phyloP scores from a whole-genome alignment of 2,797 vertebrate genomes.

The Arctocebus calabarensis region DNA sequence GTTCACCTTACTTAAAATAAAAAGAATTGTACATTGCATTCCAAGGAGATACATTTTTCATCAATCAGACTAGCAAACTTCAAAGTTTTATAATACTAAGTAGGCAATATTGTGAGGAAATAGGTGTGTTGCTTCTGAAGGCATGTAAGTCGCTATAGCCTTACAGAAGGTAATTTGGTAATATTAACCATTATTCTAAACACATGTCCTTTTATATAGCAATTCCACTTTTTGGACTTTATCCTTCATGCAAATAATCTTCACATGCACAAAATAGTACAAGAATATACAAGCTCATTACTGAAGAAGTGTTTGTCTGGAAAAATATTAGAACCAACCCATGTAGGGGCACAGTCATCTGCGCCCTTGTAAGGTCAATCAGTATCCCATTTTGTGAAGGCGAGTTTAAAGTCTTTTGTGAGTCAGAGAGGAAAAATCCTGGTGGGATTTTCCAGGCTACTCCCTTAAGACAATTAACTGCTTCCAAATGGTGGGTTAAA shows the following conservation, averaged over 20 bases:
- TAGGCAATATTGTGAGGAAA: conserved; percentile 7
- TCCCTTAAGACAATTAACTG: too few species aligned
- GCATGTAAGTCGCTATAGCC: background rate
- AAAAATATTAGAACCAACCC: conserved; percentile 11
- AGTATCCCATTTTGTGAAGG: too few species aligned
- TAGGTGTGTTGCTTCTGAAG: background rate
- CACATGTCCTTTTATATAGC: background rate
- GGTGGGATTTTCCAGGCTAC: too few species aligned
- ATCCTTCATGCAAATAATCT: background rate
- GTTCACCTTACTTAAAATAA: background rate
- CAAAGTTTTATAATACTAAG: background rate
- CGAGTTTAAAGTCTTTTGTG: too few species aligned
- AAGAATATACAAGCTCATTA: background rate
- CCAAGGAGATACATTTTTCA: background rate
- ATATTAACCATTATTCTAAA: background rate
- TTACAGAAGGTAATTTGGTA: background rate
- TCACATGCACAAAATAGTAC: background rate
- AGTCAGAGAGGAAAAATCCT: too few species aligned
- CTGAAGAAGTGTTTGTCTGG: background rate
- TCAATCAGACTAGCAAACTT: background rate
- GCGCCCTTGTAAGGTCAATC: too few species aligned
- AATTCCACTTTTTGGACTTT: background rate
- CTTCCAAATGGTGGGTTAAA: too few species aligned
- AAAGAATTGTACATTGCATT: background rate
- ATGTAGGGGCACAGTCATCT: too few species aligned